Evolutionary conservation across 2,888 invertebrate genomes (phyloP).

Genomic region (Phaonia tiefii): DNA sequence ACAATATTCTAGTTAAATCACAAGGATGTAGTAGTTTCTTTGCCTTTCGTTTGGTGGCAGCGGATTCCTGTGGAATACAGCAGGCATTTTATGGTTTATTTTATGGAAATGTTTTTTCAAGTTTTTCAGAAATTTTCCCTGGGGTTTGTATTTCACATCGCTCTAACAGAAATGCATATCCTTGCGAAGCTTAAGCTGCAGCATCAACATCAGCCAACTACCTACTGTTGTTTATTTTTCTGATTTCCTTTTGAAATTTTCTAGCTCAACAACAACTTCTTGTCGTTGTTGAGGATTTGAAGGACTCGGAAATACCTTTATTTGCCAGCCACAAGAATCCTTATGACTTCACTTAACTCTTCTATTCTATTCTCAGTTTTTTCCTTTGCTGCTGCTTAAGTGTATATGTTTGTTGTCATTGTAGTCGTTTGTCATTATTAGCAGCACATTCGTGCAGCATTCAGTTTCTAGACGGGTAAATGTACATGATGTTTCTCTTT

Average conservation of each 20-base stretch:
- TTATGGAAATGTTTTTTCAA: too few species aligned
- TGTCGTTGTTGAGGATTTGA: slow-evolving; percentile 28
- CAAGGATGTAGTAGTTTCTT: background rate
- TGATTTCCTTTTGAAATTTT: background rate
- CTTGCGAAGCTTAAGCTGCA: background rate
- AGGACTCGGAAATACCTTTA: slow-evolving; percentile 59
- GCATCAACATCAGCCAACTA: background rate
- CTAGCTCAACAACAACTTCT: background rate
- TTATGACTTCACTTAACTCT: slow-evolving; percentile 61
- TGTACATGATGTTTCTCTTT: too few species aligned
- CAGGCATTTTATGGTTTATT: too few species aligned
- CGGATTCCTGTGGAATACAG: too few species aligned
- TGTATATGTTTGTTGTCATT: slow-evolving; percentile 4
- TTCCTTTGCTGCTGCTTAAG: background rate
- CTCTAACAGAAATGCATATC: background rate
- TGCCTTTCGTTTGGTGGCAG: background rate
- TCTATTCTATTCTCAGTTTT: slow-evolving; percentile 18
- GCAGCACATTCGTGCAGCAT: background rate
- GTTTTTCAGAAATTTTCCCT: background rate
- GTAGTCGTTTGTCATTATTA: slow-evolving; percentile 31
- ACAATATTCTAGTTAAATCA: background rate
- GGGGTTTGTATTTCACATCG: background rate
- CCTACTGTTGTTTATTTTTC: slow-evolving; percentile 2
- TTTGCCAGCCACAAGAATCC: slow-evolving; percentile 60
- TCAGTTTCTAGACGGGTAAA: too few species aligned